Evolutionary conservation across 2,113 vertebrate genomes (phyloP), one percentile per base, ranked within the genome.

Genomic region (Conger conger): DNA sequence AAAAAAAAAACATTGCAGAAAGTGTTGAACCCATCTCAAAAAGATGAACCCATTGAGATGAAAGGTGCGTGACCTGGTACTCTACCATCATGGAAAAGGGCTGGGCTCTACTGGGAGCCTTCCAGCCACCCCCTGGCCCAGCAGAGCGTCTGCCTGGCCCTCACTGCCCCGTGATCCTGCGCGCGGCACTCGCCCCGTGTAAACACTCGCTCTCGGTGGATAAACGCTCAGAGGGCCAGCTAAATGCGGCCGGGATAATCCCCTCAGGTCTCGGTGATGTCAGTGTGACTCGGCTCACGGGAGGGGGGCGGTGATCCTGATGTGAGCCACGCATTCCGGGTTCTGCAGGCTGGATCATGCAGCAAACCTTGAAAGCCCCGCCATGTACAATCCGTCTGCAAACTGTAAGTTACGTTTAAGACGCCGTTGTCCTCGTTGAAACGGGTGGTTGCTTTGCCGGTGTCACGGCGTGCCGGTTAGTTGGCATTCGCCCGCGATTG

Each of bases 171-270:
- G 17, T 6, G 3, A 8, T 16, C 23, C 30, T 30, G 82, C 54
- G 80, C 73, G 76, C 42, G 37, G 76, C 82, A 85, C 68, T 83
- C 30, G 84, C 82, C 37, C 60, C 35, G 80, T 87, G 87, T 85
- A 81, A n/a, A 73, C 68, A 81, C 79, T 83, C 85, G 80, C 9
- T 83, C 45, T 79, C 76, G 88, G 88, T 85, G 90, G 89, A 92
- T 92, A 93, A 92, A 91, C 88, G 80, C 85, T 83, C 85, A 40
- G 87, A 80, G 57, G 35, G 92, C 93, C 94, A 93, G 92, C 93
- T 95, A 93, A 92, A 94, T 93, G 91, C 84, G 40, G 87, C 90
- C 38, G 54, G 68, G 91, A 87, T 95, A 94, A 95, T 94, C 93
- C 93, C 92, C 63, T 3, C 5, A 50, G 63, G 89, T 86, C 86